These are phyloP conservation scores for Drosophila guanche DNA, from an alignment of 1,140 invertebrate species.

Conservation along the genomic window DNA sequence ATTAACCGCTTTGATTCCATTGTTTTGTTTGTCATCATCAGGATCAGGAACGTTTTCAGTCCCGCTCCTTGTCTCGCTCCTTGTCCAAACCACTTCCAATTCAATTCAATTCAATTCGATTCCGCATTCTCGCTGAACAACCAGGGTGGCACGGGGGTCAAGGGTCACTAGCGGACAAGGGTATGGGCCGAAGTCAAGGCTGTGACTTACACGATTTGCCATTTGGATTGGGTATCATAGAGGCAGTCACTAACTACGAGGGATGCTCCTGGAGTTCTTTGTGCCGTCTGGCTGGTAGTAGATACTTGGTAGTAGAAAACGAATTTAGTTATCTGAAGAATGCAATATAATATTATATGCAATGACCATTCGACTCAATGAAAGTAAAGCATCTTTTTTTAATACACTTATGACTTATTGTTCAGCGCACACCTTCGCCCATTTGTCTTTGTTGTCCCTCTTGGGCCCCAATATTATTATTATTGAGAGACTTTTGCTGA, in stretches of 20 bases:
- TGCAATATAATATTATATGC: no score
- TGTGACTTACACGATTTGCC: conserved; percentile 52
- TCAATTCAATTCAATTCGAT: conserved; percentile 17
- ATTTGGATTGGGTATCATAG: conserved; percentile 38
- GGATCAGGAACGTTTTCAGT: conserved; percentile 39
- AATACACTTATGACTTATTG: no score
- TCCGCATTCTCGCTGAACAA: conserved; percentile 13
- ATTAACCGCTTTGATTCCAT: conserved; percentile 80
- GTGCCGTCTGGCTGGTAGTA: no score
- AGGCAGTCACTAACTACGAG: conserved; percentile 19
- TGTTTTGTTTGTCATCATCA: conserved; percentile 81
- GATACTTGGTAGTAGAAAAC: no score
- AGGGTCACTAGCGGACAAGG: conserved; percentile 29
- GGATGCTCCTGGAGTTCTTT: background rate
- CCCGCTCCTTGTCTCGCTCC: conserved; percentile 9
- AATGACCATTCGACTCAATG: no score
- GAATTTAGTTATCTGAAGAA: no score
- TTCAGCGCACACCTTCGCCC: conserved; percentile 50
- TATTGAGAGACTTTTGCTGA: conserved; percentile 74
- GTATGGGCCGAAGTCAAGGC: conserved; percentile 50
- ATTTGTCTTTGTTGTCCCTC: conserved; percentile 45
- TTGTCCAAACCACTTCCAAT: background rate
- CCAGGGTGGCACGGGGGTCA: conserved; percentile 17
- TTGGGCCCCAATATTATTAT: conserved; percentile 75
- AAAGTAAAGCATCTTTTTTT: no score